Base-by-base conservation (phyloP, 2,797 vertebrate genomes). In the Siniperca undulata region DNA sequence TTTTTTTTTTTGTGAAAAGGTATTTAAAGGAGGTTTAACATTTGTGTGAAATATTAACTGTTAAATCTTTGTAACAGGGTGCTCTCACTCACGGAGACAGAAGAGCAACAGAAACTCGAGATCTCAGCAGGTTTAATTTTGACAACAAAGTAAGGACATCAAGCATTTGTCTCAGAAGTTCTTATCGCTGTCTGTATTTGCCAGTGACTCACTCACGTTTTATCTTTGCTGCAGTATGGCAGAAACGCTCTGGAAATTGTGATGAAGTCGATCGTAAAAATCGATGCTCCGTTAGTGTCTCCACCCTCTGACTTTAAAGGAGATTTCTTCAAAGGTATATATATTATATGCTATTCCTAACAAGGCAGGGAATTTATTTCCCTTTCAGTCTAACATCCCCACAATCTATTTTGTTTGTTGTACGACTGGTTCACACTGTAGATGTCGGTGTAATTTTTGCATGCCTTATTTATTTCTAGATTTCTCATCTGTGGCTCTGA, bases 231-330 rank as follows among this genome's bases (percentile, higher is more conserved):
- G 2, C 94, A 99, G 99, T 99, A 99, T 70, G 98, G 99, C 83
- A 97, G 99, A 94, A 99, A 98, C 10, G 98, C 99, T 88, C 94
- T 99, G 88, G 98, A 99, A 90, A 99, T 99, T 14, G 98, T 99
- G 62, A 99, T 99, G 98, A 99, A 99, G 92, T 99, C 98, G 3
- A 99, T 99, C 50, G 98, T 99, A 59, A 99, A 97, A 93, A 94
- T 99, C 4, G 98, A 99, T 72, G 84, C 96, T 27, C 97, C 98
- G 0, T 93, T 99, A 78, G 98, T 99, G 50, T 96, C 97, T 0
- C 97, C 98, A 0, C 98, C 98, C 76, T 94, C 96, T 48, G 93
- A 97, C 84, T 99, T 98, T 88, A 96, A 97, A 84, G 99, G 99
- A 67, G 98, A 99, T 93, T 99, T 99, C 93, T 99, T 99, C 90